Evolutionary conservation across 2,113 vertebrate species (phyloP), one percentile per base, ranked within the genome.

Genomic region (Bujurquina vittata): DNA sequence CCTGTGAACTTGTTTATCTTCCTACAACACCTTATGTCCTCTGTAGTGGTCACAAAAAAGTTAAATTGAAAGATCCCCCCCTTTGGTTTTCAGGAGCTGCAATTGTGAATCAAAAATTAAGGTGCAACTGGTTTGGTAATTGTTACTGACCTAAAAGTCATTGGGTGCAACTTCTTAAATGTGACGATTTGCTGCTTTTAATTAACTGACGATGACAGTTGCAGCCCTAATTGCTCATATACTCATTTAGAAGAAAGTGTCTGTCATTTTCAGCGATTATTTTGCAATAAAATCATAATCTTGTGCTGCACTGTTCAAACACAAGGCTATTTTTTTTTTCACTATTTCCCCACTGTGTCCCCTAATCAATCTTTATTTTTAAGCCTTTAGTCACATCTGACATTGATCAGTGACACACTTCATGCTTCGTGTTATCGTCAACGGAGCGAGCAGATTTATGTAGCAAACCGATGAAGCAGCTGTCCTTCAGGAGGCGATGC

Each of bases 391-490:
- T 73, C 76, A 23, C 46, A 63, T 58, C 35, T 52, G 56, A 35
- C 56, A 52, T 54, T 12, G 14, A 37, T 75, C 49, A 46, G 4
- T 35, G 60, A 61, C 60, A 40, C 29, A 11, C 79, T 60, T 15
- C 6, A n/a, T 5, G 37, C 57, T 69, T 57, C 31, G 35, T 15
- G 23, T 62, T 23, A 5, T 49, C 20, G 23, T 26, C 31, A 46
- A 8, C 75, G 35, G 10, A 72, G 23, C 17, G 4, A 58, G 72
- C 58, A 57, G 58, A 73, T 61, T 12, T 59, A 79, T 90, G 90
- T 89, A 90, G 92, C 88, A 84, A 80, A 75, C 54, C 2, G 75
- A 56, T 12, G 54, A 6, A 65, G 82, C 87, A 17, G 80, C 67
- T 58, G 83, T 76, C 40, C 22, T 37, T 23, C 14, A 84, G 56